Percentiles rank a stretch among this genome's conserved stretches.
phyloP scores from a whole-genome alignment of 2,888 invertebrate genomes.

The Diplolepis rosae region DNA sequence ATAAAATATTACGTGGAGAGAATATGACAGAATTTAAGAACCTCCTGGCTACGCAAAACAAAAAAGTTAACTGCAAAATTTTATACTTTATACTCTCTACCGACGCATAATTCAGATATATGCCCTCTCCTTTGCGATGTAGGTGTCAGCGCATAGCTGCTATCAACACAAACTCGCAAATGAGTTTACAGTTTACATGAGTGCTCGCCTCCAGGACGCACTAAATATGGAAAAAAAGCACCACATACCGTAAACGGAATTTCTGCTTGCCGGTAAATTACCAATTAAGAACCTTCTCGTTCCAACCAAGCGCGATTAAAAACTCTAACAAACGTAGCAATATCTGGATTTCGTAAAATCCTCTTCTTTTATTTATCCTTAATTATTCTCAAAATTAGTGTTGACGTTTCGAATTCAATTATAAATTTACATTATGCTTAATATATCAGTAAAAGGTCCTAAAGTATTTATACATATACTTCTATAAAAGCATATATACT shows the following conservation, averaged over 20 bases:
- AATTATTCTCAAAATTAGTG: not conserved
- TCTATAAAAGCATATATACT: no score
- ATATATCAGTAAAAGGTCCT: no score
- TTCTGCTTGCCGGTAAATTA: constrained; percentile 26
- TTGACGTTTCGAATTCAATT: not conserved
- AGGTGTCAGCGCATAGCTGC: constrained; percentile 27
- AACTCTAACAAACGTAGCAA: constrained; percentile 14
- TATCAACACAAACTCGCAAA: constrained; percentile 23
- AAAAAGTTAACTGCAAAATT: constrained; percentile 24
- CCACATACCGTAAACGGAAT: constrained; percentile 18
- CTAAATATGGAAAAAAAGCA: constrained; percentile 30
- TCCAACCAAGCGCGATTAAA: constrained; percentile 12
- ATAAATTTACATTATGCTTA: no score
- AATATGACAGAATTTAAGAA: constrained; percentile 5
- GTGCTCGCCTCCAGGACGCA: constrained; percentile 15
- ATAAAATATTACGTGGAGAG: not conserved
- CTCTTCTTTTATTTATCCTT: not conserved
- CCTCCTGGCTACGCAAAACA: not conserved
- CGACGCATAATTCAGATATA: constrained; percentile 33
- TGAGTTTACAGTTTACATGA: constrained; percentile 26
- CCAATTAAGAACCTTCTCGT: constrained; percentile 25
- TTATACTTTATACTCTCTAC: constrained; percentile 34
- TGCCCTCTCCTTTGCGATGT: constrained; percentile 26
- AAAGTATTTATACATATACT: no score
- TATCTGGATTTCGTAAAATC: constrained; percentile 1